Base-by-base conservation (phyloP, 2,113 vertebrate genomes). In the Rhabdornis inornatus region DNA sequence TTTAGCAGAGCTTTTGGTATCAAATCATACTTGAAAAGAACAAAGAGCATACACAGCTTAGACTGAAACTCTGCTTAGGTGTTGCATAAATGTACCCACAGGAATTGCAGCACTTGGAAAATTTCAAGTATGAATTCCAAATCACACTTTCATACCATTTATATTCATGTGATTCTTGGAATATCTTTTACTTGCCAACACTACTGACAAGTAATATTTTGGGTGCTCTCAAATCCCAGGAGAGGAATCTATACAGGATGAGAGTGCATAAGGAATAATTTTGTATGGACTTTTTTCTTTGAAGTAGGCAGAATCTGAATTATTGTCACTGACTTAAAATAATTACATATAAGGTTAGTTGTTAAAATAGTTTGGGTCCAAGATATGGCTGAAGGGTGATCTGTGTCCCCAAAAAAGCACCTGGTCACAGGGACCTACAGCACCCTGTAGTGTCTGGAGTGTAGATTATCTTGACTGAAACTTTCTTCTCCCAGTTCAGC, bases 11-110 rank as follows among this genome's bases (percentile, higher is more conserved):
- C 3, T 37, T 83, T 66, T 83, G 13, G 10, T 77, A 66, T 28
- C 20, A 49, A 87, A 40, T 47, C 19, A 18, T 91, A 44, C 22
- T 56, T 70, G 52, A 47, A 88, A 90, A 90, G 37, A 42, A 52
- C 83, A 64, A 74, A 89, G 53, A 87, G 15, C 53, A 87, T 60
- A 45, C 35, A 83, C 56, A 80, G 88, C 79, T 98, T 93, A 95
- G 86, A 96, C 70, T 92, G 65, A 97, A 97, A 96, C 83, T 89
- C 96, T 83, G 79, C 92, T 83, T 75, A 93, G 66, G 91, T 97
- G 84, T 95, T 95, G 61, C 85, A 93, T 94, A 88, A 96, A 88
- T 80, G 92, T 93, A 91, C 96, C 96, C 96, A 95, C 59, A 94
- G 92, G 95, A 88, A 89, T 94, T 80, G 37, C 42, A 90, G 50